Evolutionary conservation across 2,113 vertebrate genomes (phyloP).

Genomic region (Pedionomus torquatus): DNA sequence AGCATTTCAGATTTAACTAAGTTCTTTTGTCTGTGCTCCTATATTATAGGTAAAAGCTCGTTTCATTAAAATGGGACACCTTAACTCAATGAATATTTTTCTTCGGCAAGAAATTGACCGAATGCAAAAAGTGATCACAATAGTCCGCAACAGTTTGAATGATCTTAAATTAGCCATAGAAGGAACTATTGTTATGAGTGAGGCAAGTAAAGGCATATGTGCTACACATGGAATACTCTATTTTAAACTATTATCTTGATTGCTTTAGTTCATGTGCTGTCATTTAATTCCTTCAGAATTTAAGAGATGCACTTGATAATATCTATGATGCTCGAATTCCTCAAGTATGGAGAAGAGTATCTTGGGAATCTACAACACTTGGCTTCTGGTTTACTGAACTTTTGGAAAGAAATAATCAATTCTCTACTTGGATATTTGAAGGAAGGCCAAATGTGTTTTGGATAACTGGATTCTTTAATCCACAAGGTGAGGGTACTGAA

Average conservation of each 20-base stretch:
- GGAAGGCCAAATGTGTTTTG: conserved; percentile 79
- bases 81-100: conserved; percentile 84
- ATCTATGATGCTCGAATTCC: conserved; percentile 81
- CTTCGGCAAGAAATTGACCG: conserved; percentile 82
- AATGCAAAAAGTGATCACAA: conserved; percentile 79
- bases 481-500: conserved; percentile 72
- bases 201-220: conserved; percentile 65
- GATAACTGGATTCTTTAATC: conserved; percentile 85
- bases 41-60: conserved; percentile 75
- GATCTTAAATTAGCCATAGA: conserved; percentile 81
- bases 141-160: conserved; percentile 69
- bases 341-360: conserved; percentile 77
- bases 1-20: background rate
- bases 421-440: conserved; percentile 78
- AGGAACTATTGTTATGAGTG: conserved; percentile 83
- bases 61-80: conserved; percentile 79
- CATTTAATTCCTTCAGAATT: conserved; percentile 62
- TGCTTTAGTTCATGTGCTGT: background rate
- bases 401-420: conserved; percentile 79
- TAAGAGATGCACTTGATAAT: conserved; percentile 80
- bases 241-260: background rate
- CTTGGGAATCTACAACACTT: conserved; percentile 82
- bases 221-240: background rate
- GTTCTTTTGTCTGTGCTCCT: background rate
- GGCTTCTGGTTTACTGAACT: conserved; percentile 85